These are phyloP conservation scores for Eumeta japonica DNA, from an alignment of 1,140 invertebrate species.

Conservation along the genomic window DNA sequence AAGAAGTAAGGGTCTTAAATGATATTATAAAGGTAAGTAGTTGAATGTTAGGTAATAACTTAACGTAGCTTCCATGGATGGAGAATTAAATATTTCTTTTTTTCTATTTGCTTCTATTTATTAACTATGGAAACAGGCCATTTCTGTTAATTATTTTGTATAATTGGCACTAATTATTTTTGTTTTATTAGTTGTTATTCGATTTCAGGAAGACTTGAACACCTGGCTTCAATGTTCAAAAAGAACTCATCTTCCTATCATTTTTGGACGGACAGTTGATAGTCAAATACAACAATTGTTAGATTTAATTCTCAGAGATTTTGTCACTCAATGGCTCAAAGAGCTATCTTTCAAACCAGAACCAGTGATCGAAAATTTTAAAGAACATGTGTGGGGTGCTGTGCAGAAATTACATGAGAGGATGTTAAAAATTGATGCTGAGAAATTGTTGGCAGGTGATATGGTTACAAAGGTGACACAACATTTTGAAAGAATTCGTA, in stretches of 20 bases:
- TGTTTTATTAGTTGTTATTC: constrained; percentile 6
- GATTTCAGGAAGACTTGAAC: constrained; percentile 36
- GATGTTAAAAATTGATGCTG: constrained; percentile 72
- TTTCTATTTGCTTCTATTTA: too few species aligned
- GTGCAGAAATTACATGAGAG: constrained; percentile 70
- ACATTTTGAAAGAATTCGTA: constrained; percentile 83
- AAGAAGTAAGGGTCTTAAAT: constrained; percentile 40
- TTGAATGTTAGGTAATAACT: too few species aligned
- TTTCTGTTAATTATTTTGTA: too few species aligned
- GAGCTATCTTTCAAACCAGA: constrained; percentile 64
- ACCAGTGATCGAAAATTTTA: constrained; percentile 64
- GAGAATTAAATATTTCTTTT: too few species aligned
- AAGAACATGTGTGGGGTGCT: constrained; percentile 80
- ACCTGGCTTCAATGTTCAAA: constrained; percentile 34
- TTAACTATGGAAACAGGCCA: too few species aligned
- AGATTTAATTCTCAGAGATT: constrained; percentile 77
- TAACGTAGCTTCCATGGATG: too few species aligned
- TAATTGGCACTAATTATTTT: too few species aligned
- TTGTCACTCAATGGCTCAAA: constrained; percentile 73
- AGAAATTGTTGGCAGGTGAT: constrained; percentile 79
- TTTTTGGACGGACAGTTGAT: constrained; percentile 80
- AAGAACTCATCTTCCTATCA: constrained; percentile 64
- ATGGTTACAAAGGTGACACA: constrained; percentile 76
- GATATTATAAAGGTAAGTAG: constrained; percentile 35
- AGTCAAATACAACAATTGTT: constrained; percentile 79